Evolutionary conservation across 2,888 invertebrate genomes (phyloP).

Genomic region (Digitonthophagus gazella): DNA sequence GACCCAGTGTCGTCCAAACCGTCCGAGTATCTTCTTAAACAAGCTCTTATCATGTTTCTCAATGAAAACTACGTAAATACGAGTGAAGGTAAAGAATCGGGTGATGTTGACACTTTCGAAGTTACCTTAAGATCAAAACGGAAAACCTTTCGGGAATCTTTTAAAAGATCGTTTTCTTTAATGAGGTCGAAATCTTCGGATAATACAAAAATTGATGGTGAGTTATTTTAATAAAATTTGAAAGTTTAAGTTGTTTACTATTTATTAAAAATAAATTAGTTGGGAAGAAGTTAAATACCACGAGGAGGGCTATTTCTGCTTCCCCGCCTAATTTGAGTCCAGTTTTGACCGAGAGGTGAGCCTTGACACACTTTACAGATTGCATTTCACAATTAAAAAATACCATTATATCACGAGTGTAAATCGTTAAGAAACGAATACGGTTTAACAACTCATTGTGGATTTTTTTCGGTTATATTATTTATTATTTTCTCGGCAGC

Average conservation of each 20-base stretch:
- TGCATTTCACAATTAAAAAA: not conserved
- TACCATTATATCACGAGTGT: no score
- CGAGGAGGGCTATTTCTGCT: conserved; percentile 16
- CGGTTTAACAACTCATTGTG: no score
- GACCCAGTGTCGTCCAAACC: conserved; percentile 20
- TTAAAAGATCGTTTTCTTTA: conserved; percentile 22
- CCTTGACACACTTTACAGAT: not conserved
- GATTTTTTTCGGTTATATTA: not conserved
- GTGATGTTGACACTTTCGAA: not conserved
- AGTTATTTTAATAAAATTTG: not conserved
- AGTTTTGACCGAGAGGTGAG: conserved; percentile 3
- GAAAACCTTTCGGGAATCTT: conserved; percentile 21
- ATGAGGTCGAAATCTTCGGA: conserved; percentile 24
- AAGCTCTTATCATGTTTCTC: conserved; percentile 24
- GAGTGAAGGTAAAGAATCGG: conserved; percentile 2
- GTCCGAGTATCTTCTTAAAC: conserved; percentile 25
- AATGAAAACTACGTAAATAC: conserved; percentile 25
- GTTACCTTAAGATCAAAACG: conserved; percentile 3
- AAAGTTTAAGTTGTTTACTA: not conserved
- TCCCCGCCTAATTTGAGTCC: conserved; percentile 19
- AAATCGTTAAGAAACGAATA: no score
- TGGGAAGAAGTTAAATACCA: not conserved
- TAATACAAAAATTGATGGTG: conserved; percentile 16
- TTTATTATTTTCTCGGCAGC: not conserved
- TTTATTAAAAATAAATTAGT: conserved; percentile 4